Base-by-base conservation (phyloP, 1,140 invertebrate species). In the Zaprionus lachaisei region DNA sequence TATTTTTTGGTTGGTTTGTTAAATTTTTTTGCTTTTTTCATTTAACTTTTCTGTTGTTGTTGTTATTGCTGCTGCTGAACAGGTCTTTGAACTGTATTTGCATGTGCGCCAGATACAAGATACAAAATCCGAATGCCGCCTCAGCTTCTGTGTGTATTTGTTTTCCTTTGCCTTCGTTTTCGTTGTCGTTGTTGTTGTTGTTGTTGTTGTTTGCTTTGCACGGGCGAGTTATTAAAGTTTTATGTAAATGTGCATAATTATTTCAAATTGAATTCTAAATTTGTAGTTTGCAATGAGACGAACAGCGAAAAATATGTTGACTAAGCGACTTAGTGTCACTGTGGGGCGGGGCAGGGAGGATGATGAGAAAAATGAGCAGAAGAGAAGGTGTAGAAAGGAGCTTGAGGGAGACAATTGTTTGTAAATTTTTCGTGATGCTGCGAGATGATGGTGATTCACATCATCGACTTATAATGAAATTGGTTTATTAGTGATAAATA, bases 61-160 rank as follows among this genome's bases (percentile, higher is more conserved):
- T 51, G 69, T 61, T 31, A 34, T 58, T 75, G 51, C 44, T 57
- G 24, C 41, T 70, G 37, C 69, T 41, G 77, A 80, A 87, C 83
- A 89, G 83, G 83, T 86, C 83, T 86, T 89, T 86, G 83, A 86
- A 86, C 83, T 86, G 83, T 74, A 83, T 87, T 87, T 78, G 83
- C 80, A 87, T 86, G 77, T 87, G 83, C 80, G 83, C 83, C 83
- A 86, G 80, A 86, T 85, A 86, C 83, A 77, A 67, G 54, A 58
- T 66, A 72, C 70, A 72, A 75, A 75, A 75, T 75, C 67, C 51
- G 56, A 44, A 62, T 26, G 60, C 54, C 15, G 57, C 31, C 54
- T 57, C 65, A 34, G 38, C 60, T 64, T 51, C 37, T 69, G 49
- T 63, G 38, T 67, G 47, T 24, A 58, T 67, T 67, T 67, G 28